phyloP scores from a whole-genome alignment of 2,888 invertebrate species.

The Buathra laborator region DNA sequence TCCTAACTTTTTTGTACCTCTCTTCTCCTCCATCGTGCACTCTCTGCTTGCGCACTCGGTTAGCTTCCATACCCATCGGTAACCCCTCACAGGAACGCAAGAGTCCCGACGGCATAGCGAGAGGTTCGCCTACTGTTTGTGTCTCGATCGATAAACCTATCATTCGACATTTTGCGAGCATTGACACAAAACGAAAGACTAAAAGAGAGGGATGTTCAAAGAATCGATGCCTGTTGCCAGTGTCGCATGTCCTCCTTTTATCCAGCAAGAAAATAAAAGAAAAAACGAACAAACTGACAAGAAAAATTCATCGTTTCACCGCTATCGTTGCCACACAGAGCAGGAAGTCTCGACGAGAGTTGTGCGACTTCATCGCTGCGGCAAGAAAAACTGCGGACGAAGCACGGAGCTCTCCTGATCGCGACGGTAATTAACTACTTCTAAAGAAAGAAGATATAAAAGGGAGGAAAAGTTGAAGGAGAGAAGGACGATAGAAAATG shows the following conservation, averaged over 20 bases:
- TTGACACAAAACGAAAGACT: not conserved
- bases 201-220: not conserved
- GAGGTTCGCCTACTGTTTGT: not conserved
- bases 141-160: constrained; percentile 57
- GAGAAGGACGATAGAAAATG: not conserved
- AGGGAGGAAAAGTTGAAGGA: not conserved
- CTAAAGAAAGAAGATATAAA: not conserved
- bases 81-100: constrained; percentile 5
- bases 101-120: not conserved
- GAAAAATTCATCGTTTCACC: constrained; percentile 27
- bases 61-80: constrained; percentile 17
- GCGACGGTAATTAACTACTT: constrained; percentile 35
- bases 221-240: not conserved
- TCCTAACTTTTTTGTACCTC: constrained; percentile 3
- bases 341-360: constrained; percentile 14
- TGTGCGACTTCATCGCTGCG: constrained; percentile 19
- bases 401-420: not conserved
- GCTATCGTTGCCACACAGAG: constrained; percentile 6
- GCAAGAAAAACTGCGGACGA: constrained; percentile 23
- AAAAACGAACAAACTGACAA: constrained; percentile 7
- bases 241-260: constrained; percentile 11
- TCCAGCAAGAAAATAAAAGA: constrained; percentile 1
- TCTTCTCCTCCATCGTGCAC: constrained; percentile 15
- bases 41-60: constrained; percentile 48
- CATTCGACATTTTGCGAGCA: constrained; percentile 50